Conservation (phyloP, 2,888 invertebrate genomes). For the Ectemnius cavifrons region DNA sequence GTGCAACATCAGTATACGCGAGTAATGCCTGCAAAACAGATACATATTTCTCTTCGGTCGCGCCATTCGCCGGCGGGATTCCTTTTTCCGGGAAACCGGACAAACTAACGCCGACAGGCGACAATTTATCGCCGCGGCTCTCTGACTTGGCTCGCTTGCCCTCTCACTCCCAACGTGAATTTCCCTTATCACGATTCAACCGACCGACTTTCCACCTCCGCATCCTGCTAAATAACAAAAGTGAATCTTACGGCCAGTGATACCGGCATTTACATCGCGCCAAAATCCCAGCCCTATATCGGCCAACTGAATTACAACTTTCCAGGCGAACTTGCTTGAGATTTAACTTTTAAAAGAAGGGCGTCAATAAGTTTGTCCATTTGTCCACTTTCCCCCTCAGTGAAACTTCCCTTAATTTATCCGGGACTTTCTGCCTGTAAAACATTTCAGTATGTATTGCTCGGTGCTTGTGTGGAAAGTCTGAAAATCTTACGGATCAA, state of each 20-base stretch:
- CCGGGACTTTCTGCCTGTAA: too few species aligned
- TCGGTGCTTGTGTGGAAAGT: too few species aligned
- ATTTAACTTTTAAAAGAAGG: too few species aligned
- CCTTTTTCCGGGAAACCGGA: slow-evolving; percentile 26
- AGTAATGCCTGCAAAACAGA: slow-evolving; percentile 6
- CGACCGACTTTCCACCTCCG: slow-evolving; percentile 46
- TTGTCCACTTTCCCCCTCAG: too few species aligned
- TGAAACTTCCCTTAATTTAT: too few species aligned
- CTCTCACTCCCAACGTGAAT: slow-evolving; percentile 36
- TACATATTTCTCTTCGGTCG: slow-evolving; percentile 22
- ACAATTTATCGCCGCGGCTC: slow-evolving; percentile 37
- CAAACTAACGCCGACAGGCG: slow-evolving; percentile 15
- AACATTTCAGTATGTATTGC: too few species aligned
- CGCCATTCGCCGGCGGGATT: slow-evolving; percentile 27
- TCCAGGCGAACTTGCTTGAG: too few species aligned
- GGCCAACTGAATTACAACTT: neutral
- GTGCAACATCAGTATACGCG: neutral
- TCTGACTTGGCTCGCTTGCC: slow-evolving; percentile 14
- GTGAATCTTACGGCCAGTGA: neutral
- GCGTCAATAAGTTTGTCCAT: too few species aligned
- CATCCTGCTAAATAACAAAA: neutral
- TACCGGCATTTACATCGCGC: neutral
- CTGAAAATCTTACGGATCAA: too few species aligned
- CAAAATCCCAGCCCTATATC: too few species aligned
- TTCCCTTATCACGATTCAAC: slow-evolving; percentile 48